Percentiles rank a stretch among this genome's conserved stretches.
Evolutionary conservation across 2,113 vertebrate genomes (phyloP).

Genomic region (Galeopterus variegatus): DNA sequence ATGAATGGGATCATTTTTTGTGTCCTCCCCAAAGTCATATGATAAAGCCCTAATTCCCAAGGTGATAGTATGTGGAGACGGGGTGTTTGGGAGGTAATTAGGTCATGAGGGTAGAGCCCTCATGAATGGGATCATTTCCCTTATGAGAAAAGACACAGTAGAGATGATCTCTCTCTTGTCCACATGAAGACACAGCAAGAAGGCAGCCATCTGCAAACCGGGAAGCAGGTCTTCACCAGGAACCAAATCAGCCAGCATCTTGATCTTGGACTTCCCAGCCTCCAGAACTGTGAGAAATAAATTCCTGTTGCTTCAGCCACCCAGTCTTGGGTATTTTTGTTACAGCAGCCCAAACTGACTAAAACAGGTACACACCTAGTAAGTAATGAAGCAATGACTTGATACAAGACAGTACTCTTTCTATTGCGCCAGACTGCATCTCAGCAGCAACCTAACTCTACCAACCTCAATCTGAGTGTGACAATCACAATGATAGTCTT

Average conservation of each 20-base stretch:
- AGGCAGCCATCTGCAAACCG: neutral
- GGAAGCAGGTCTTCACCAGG: neutral
- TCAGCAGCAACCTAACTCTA: neutral
- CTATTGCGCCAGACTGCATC: neutral
- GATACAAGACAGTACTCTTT: too few species aligned
- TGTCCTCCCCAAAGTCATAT: neutral
- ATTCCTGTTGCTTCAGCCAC: neutral
- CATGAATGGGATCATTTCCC: neutral
- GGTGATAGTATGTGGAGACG: neutral
- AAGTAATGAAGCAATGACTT: neutral
- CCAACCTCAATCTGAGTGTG: neutral
- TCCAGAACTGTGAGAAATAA: neutral
- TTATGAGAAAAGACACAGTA: neutral
- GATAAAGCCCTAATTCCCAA: neutral
- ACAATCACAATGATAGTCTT: too few species aligned
- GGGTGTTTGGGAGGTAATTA: neutral
- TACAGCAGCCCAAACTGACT: neutral
- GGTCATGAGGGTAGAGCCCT: neutral
- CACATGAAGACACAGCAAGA: neutral
- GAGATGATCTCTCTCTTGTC: too few species aligned
- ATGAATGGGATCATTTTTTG: neutral
- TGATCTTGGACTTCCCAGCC: neutral
- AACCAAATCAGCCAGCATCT: neutral
- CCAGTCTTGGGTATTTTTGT: neutral
- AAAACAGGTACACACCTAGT: neutral